Percentiles rank a stretch among this genome's conserved stretches.
These are phyloP conservation scores for Ceratosolen solmsi DNA, from an alignment of 1,140 invertebrate species.

Conservation along the genomic window DNA sequence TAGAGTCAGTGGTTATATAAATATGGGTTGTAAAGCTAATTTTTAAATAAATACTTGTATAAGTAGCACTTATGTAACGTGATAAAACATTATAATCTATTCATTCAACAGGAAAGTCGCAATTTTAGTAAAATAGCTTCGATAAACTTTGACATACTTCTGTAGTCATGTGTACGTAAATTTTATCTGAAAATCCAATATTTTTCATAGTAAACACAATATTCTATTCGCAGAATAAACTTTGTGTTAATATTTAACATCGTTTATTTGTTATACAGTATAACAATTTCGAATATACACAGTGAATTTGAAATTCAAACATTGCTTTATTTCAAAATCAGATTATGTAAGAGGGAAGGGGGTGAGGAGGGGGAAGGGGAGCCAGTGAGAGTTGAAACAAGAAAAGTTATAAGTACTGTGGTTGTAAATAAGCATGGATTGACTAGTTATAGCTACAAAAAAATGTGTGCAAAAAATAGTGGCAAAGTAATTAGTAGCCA, in stretches of 20 bases:
- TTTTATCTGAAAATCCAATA: constrained; percentile 20
- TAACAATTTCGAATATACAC: not conserved
- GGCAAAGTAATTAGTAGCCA: not conserved
- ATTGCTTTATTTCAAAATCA: not conserved
- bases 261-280: not conserved
- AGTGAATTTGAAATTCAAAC: not conserved
- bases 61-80: not conserved
- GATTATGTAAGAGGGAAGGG: not conserved
- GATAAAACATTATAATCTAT: not conserved
- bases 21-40: not conserved
- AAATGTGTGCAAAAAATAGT: not conserved
- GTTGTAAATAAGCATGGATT: not conserved
- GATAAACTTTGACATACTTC: not conserved
- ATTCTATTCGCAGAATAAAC: not conserved
- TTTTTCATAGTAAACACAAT: constrained; percentile 3
- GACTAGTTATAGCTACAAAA: not conserved
- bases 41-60: not conserved
- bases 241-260: not conserved
- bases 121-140: not conserved
- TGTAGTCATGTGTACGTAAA: not conserved
- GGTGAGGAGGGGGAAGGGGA: not conserved
- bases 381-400: not conserved
- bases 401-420: not conserved
- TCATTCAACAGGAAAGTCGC: not conserved
- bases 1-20: not conserved